Evolutionary conservation across 2,113 vertebrate species (phyloP), one percentile per base, ranked within the genome.

Genomic region (Tachysurus fulvidraco): DNA sequence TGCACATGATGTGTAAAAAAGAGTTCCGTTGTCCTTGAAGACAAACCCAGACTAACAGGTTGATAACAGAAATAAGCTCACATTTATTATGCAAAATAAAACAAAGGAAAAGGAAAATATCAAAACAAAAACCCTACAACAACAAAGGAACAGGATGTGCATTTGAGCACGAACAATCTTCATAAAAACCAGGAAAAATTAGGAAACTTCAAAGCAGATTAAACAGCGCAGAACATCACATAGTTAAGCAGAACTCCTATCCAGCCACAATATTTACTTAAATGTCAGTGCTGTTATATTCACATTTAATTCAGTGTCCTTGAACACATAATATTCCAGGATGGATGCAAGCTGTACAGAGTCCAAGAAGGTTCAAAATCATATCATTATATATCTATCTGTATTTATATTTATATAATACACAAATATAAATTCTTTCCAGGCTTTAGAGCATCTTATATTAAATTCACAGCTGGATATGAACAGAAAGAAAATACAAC

Each of bases 361-460:
- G 89, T 83, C 89, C 82, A 83, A 90, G 89, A 84, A 90, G 65
- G 28, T 90, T 91, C 91, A 25, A 90, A 95, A 92, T 89, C 90
- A 94, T 93, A 96, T 91, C 94, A 94, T 93, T 92, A 93, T 92
- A 91, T 92, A 92, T 92, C 87, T 81, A 86, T 83, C 84, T 84
- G 50, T 92, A 92, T 91, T 92, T 91, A 95, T 94, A 95, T 85
- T 91, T 93, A 96, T 96, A 95, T 95, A 95, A 91, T 95, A 89
- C 94, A 95, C 95, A 93, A 93, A 94, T 93, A 92, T 93, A 96
- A 91, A 94, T 94, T 94, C 92, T 94, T 89, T 44, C 93, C 92
- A 92, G 93, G 95, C 94, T 93, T 94, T 95, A 93, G 92, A 74
- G 86, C 94, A 93, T 95, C 85, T 92, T 92, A 94, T 92, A 91